These are phyloP conservation scores for Pelecanoides urinatrix DNA, from an alignment of 2,113 vertebrate species.

Conservation along the genomic window DNA sequence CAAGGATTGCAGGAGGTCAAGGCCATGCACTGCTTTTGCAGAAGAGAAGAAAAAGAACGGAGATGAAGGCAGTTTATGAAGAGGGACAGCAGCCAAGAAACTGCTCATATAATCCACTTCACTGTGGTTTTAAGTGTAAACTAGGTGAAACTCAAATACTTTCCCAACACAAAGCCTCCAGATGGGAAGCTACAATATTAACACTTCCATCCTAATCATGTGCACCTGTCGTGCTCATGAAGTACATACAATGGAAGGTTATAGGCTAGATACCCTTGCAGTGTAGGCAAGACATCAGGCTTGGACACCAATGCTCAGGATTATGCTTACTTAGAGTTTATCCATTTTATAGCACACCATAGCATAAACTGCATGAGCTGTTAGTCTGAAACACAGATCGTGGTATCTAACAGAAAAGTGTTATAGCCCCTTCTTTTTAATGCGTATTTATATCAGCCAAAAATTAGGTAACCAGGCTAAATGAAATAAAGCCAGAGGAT, in stretches of 20 bases:
- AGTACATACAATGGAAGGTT: fast-evolving
- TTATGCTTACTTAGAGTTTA: neutral
- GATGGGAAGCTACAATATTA: neutral
- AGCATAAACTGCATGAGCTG: neutral
- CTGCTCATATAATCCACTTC: neutral
- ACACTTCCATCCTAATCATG: fast-evolving
- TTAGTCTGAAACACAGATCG: neutral
- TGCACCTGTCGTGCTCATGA: neutral
- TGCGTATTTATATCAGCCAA: neutral
- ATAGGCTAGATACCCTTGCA: neutral
- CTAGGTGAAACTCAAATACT: neutral
- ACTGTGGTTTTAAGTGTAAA: neutral
- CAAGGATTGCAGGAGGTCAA: neutral
- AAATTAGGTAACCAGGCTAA: neutral
- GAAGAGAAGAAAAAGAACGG: neutral
- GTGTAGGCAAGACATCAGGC: neutral
- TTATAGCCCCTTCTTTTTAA: neutral
- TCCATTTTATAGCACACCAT: neutral
- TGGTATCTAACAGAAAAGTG: neutral
- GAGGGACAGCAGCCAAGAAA: neutral
- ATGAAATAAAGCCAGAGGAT: neutral
- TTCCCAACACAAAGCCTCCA: neutral
- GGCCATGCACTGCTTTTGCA: fast-evolving
- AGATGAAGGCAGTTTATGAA: neutral
- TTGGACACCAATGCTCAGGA: neutral